Evolutionary conservation across 2,888 invertebrate species (phyloP).

Genomic region (Ametastegia equiseti): DNA sequence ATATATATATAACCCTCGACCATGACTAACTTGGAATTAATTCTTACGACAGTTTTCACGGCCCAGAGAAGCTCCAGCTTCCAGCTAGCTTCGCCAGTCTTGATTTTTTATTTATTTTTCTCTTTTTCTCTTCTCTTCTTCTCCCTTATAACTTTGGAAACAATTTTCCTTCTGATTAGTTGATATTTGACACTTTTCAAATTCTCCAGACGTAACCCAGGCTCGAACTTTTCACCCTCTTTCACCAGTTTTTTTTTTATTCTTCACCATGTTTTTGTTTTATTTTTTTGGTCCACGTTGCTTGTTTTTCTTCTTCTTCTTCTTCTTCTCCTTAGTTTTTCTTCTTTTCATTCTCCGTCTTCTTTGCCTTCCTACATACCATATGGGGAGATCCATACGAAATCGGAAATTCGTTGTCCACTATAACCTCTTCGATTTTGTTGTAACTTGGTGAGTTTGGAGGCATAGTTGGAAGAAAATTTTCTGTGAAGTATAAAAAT

Average conservation of each 20-base stretch:
- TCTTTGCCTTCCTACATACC: no score
- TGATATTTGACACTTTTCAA: conserved; percentile 21
- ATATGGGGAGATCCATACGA: no score
- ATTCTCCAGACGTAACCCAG: not conserved
- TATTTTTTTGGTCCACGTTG: no score
- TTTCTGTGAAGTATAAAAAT: no score
- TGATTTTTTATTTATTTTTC: no score
- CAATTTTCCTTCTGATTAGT: conserved; percentile 19
- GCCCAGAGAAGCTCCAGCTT: no score
- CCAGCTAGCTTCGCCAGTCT: not conserved
- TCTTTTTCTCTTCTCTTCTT: not conserved
- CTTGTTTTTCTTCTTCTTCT: not conserved
- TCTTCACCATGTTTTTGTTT: not conserved
- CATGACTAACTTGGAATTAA: conserved; percentile 10
- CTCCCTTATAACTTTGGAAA: not conserved
- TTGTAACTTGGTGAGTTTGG: no score
- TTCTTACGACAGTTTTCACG: not conserved
- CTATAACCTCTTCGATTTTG: no score
- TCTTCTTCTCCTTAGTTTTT: not conserved
- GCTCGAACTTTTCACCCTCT: not conserved
- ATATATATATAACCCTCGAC: no score
- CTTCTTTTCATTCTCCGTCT: not conserved
- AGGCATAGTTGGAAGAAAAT: no score
- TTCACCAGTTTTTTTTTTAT: not conserved
- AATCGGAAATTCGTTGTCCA: no score